Evolutionary conservation across 2,888 invertebrate genomes (phyloP), one percentile per base, ranked within the genome.

Genomic region (Thecophora atra): DNA sequence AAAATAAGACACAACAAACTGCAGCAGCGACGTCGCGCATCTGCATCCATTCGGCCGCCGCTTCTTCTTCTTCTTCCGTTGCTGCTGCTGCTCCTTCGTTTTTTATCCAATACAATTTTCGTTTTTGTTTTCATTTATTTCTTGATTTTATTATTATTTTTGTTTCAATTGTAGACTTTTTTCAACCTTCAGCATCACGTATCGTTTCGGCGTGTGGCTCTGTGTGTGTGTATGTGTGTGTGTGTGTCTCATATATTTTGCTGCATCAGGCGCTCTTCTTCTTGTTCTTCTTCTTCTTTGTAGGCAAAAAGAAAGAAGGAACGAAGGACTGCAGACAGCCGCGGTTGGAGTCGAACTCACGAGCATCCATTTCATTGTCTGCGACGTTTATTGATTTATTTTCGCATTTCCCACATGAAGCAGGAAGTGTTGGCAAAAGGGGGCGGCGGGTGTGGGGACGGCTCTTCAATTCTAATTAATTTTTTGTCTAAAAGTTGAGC

Each of bases 341-440:
- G 26, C 44, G 72, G 70, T 69, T 65, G 70, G 70, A 64, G 60
- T 64, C 64, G 74, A 74, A 37, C 6, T 37, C 62, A 74, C 70
- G 72, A 67, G 67, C 70, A 70, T 74, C 68, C 71, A 19, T n/a
- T n/a, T n/a, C n/a, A n/a, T 56, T 72, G 70, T 72, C 74, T 74
- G 70, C 72, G 72, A 70, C 44, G 56, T 67, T 56, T 62, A 72
- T 67, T 54, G 54, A 54, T 67, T 67, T 67, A 28, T 67, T 54
- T 67, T 47, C 44, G 24, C 67, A 15, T 30, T 30, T 60, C 26
- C 64, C 26, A 17, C 47, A 44, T 51, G 24, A n/a, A n/a, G n/a
- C n/a, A n/a, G n/a, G n/a, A n/a, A n/a, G n/a, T n/a, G n/a, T n/a
- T n/a, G n/a, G n/a, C n/a, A n/a, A n/a, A n/a, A n/a, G n/a, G n/a